Evolutionary conservation across 2,888 invertebrate species (phyloP).

Genomic region (Odontocolon sp.): DNA sequence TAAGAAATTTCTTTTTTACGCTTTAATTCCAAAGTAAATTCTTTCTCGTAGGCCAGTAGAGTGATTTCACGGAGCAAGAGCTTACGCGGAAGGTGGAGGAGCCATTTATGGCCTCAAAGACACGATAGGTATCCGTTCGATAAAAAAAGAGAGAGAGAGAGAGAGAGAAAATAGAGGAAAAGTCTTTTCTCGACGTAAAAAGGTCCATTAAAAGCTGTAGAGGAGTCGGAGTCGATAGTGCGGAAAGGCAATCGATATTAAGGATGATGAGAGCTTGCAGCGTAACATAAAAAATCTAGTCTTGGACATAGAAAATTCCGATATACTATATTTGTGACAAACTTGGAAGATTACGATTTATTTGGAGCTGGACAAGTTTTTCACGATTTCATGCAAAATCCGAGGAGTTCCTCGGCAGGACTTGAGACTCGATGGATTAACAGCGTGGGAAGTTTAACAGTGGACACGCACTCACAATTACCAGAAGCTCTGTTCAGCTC

Average conservation of each 20-base stretch:
- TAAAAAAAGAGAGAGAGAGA: background rate
- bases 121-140: background rate
- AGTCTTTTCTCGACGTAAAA: background rate
- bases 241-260: background rate
- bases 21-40: background rate
- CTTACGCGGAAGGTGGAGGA: background rate
- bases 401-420: no score
- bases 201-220: constrained; percentile 9
- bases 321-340: background rate
- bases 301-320: background rate
- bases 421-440: background rate
- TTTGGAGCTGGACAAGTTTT: constrained; percentile 4
- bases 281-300: background rate
- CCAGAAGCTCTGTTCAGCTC: background rate
- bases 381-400: background rate
- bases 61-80: background rate
- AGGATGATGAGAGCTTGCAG: background rate
- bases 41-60: background rate
- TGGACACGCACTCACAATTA: constrained; percentile 14
- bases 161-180: background rate
- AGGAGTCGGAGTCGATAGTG: background rate
- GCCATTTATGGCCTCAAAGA: background rate
- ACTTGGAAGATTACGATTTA: background rate
- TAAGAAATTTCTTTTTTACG: background rate
- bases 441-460: background rate